phyloP scores from a whole-genome alignment of 2,797 vertebrate species.

The Myiotriccus ornatus region DNA sequence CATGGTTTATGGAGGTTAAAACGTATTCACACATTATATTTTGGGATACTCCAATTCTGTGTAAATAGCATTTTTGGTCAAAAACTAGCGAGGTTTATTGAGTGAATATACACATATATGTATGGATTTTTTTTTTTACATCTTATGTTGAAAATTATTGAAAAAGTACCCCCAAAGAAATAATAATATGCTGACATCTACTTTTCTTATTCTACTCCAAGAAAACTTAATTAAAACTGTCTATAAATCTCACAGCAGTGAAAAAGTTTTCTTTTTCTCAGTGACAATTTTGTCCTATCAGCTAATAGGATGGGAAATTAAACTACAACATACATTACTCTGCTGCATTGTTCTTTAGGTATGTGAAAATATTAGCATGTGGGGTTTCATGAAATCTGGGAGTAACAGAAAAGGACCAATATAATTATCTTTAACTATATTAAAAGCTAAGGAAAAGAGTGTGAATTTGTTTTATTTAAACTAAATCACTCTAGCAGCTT shows the following conservation, averaged over 20 bases:
- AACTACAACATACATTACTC: neutral
- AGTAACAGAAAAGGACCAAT: neutral
- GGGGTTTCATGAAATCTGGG: neutral
- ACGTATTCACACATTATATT: neutral
- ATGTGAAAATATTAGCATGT: neutral
- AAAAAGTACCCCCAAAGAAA: neutral
- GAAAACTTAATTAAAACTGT: neutral
- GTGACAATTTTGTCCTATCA: neutral
- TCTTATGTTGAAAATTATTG: neutral
- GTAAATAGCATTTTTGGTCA: neutral
- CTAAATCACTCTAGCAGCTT: constrained; percentile 16
- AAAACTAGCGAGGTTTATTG: neutral
- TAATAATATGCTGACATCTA: neutral
- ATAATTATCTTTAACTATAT: neutral
- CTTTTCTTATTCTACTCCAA: neutral
- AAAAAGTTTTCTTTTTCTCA: neutral
- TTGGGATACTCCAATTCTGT: neutral
- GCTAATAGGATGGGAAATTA: neutral
- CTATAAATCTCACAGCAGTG: neutral
- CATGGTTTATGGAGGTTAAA: neutral
- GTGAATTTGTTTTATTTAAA: constrained; percentile 32
- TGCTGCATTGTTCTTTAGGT: neutral
- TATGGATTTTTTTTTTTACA: neutral
- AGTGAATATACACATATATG: neutral
- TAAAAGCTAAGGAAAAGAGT: neutral